phyloP scores from a whole-genome alignment of 37 sponge, comb jelly and placozoan genomes.

The Oscarella lobularis region DNA sequence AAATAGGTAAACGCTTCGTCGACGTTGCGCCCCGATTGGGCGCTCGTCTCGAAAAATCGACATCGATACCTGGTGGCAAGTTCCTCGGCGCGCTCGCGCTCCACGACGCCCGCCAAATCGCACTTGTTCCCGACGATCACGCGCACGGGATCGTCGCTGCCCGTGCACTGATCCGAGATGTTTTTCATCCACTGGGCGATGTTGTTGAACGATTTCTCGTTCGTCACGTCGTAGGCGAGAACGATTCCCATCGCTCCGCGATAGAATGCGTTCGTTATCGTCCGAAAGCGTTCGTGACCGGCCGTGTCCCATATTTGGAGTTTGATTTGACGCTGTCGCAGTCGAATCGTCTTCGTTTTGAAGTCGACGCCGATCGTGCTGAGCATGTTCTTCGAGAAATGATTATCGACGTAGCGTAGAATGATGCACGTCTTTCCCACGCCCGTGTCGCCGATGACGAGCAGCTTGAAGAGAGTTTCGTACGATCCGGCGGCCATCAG shows the following conservation, averaged over 20 bases:
- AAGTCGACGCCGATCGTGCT: constrained; percentile 2
- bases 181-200: background rate
- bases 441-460: background rate
- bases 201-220: background rate
- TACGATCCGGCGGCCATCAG: constrained; percentile 2
- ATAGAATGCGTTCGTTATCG: background rate
- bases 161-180: background rate
- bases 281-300: background rate
- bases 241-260: background rate
- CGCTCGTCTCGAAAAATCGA: constrained; percentile 17
- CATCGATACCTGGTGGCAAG: constrained; percentile 6
- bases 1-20: constrained; percentile 7
- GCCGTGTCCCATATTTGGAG: background rate
- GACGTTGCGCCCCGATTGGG: constrained; percentile 11
- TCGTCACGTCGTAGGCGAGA: background rate
- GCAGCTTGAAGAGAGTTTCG: background rate
- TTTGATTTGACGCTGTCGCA: background rate
- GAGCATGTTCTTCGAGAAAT: background rate
- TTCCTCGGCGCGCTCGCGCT: background rate
- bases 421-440: constrained; percentile 1
- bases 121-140: background rate
- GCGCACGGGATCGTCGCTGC: background rate
- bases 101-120: background rate
- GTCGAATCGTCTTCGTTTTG: background rate
- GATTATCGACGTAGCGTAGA: background rate